A percentile compares a stretch with the other conserved stretches of the same genome.
phyloP scores from a whole-genome alignment of 1,140 invertebrate species.

The Drosophila prosaltans region DNA sequence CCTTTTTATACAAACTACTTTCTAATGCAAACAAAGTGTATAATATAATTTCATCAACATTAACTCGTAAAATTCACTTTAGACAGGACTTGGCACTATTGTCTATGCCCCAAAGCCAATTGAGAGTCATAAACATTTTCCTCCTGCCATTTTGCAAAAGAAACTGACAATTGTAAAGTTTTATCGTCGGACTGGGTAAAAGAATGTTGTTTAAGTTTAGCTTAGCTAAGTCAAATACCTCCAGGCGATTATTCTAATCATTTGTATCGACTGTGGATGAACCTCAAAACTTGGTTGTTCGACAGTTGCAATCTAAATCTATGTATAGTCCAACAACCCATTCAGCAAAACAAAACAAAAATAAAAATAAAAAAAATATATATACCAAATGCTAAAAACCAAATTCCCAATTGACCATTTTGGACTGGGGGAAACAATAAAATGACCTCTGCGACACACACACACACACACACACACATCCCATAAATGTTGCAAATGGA shows the following conservation, averaged over 20 bases:
- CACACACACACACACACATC: constrained; percentile 12
- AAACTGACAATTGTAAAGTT: constrained; percentile 42
- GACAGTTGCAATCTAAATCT: constrained; percentile 77
- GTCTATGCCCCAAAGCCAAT: constrained; percentile 33
- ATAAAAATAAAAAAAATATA: constrained; percentile 1
- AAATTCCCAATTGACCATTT: constrained; percentile 77
- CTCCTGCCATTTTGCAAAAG: neutral
- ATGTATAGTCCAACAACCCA: constrained; percentile 35
- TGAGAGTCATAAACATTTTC: constrained; percentile 51
- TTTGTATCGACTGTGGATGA: constrained; percentile 51
- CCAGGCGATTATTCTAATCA: constrained; percentile 74
- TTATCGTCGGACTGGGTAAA: constrained; percentile 37
- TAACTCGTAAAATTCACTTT: constrained; percentile 53
- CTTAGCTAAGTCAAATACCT: constrained; percentile 55
- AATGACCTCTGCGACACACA: constrained; percentile 57
- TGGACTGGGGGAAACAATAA: constrained; percentile 70
- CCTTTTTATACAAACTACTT: neutral
- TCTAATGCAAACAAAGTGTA: constrained; percentile 10
- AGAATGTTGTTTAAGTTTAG: constrained; percentile 43
- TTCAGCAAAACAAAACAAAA: constrained; percentile 31
- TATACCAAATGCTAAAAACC: constrained; percentile 50
- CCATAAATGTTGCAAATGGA: constrained; percentile 77
- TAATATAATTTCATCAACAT: constrained; percentile 14
- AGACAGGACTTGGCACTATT: constrained; percentile 17
- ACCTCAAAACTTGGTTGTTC: constrained; percentile 53